Evolutionary conservation across 1,140 invertebrate genomes (phyloP).

Genomic region (Eriosoma lanigerum): DNA sequence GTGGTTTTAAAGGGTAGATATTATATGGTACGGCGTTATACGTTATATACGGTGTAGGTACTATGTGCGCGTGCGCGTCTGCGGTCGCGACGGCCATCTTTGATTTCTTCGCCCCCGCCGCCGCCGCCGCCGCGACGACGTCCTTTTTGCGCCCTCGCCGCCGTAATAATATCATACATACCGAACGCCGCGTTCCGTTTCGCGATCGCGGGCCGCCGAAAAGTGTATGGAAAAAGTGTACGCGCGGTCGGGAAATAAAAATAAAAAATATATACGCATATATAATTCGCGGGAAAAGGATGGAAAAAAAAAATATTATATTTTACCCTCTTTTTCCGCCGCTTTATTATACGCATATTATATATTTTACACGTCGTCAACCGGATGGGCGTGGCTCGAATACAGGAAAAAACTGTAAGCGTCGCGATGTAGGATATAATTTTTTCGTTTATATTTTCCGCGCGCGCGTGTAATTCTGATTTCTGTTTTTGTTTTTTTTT

Average conservation of each 20-base stretch:
- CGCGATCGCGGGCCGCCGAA: not conserved
- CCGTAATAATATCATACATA: too few relatives aligned
- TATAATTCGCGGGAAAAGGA: not conserved
- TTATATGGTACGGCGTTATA: not conserved
- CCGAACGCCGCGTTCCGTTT: not conserved
- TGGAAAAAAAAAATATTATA: constrained; percentile 12
- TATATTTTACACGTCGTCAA: too few relatives aligned
- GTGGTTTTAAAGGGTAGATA: constrained; percentile 14
- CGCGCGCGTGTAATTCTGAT: not conserved
- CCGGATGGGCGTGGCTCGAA: constrained; percentile 18
- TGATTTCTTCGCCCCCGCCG: constrained; percentile 36
- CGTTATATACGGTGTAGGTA: too few relatives aligned
- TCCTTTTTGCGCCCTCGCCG: not conserved
- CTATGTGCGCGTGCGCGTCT: not conserved
- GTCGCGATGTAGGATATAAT: not conserved
- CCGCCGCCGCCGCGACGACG: not conserved
- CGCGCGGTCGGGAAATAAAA: constrained; percentile 7
- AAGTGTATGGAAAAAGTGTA: not conserved
- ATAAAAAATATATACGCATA: not conserved
- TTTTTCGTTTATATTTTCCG: too few relatives aligned
- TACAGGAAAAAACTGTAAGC: constrained; percentile 46
- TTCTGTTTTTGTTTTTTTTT: not conserved
- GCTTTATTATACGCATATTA: too few relatives aligned
- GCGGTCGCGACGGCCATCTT: constrained; percentile 25
- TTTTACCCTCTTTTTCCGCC: constrained; percentile 18